Evolutionary conservation across 2,888 invertebrate species (phyloP), one percentile per base, ranked within the genome.

Genomic region (Volucella zonaria): DNA sequence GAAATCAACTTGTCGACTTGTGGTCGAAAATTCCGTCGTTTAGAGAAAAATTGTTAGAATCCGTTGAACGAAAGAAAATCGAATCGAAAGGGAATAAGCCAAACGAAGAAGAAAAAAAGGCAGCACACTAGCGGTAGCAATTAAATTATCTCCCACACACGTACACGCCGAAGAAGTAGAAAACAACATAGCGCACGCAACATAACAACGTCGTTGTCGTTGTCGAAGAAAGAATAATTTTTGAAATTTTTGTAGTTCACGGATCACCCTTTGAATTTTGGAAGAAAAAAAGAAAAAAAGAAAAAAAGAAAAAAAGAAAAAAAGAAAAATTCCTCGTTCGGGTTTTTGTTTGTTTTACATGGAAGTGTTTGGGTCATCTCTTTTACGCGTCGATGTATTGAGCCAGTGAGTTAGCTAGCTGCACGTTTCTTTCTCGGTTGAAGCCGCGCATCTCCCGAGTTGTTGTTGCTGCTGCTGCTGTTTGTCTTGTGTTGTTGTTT

Each of bases 351-450:
- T 77, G 58, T 73, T 77, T 81, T 85, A 77, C 64, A 85, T 76
- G 81, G 54, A 67, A 85, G 58, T 85, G 83, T 70, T 81, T 85
- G 81, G 85, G 81, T 77, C 58, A 85, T 85, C 85, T 77, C 76
- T 73, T 43, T 81, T 73, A 76, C 76, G 58, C 58, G 52, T 81
- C 73, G 71, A 38, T 77, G 85, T 62, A 76, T 56, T 77, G 31
- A 68, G 38, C 8, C 42, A 49, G 66, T 54, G 40, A 52, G 47
- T 6, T 14, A 80, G 51, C 76, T 66, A 14, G 71, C 61, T 73
- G 77, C 18, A 62, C 58, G 58, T 43, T 68, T 85, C 68, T 76
- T 43, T 67, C 67, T 71, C 59, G 2, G 42, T 67, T 66, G 23
- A 51, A 76, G 61, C 67, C 67, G 71, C 75, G 61, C 49, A 73